Evolutionary conservation across 2,888 invertebrate species (phyloP).

Genomic region (Rotaria socialis): DNA sequence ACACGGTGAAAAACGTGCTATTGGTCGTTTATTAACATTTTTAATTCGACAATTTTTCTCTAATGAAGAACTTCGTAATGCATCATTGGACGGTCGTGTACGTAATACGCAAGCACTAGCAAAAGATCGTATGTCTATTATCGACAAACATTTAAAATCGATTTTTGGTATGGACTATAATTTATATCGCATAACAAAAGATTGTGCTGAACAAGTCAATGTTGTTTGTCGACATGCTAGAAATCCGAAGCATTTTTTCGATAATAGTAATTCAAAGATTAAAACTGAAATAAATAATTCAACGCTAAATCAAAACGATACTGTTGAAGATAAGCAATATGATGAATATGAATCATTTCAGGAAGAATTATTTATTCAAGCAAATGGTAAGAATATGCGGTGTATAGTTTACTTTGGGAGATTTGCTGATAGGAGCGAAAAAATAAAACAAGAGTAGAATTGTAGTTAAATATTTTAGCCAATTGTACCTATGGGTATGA

Average conservation of each 20-base stretch:
- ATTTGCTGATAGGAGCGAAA: too few species aligned
- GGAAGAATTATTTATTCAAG: constrained; percentile 15
- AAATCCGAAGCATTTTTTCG: background rate
- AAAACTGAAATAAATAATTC: background rate
- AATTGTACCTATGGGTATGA: too few species aligned
- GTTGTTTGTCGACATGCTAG: constrained; percentile 11
- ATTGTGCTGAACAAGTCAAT: constrained; percentile 29
- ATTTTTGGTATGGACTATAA: background rate
- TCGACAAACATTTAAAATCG: background rate
- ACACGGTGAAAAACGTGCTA: constrained; percentile 9
- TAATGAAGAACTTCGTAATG: constrained; percentile 1
- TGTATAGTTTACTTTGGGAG: too few species aligned
- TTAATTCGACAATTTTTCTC: constrained; percentile 18
- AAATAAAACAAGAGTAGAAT: too few species aligned
- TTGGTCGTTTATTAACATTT: constrained; percentile 13
- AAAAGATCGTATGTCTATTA: constrained; percentile 14
- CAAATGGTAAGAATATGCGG: background rate
- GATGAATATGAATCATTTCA: constrained; percentile 29
- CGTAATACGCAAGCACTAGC: background rate
- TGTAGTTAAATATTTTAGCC: too few species aligned
- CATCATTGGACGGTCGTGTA: background rate
- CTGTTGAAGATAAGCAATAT: background rate
- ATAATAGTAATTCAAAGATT: background rate
- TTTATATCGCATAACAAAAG: background rate
- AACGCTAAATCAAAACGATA: background rate